Evolutionary conservation across 2,113 vertebrate genomes (phyloP), one percentile per base, ranked within the genome.

Genomic region (Eptatretus burgeri): DNA sequence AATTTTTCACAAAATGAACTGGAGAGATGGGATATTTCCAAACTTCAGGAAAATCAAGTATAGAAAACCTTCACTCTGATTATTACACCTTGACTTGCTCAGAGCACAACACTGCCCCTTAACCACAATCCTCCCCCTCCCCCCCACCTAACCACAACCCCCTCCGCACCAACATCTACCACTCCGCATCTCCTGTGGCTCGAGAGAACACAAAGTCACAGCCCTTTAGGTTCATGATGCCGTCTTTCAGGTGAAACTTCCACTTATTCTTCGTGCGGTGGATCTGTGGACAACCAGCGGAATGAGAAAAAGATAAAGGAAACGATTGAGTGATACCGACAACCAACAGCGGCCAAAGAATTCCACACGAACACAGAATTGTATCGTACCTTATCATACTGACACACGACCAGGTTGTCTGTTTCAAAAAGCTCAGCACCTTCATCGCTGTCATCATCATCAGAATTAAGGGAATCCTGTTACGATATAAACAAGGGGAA

Each of bases 191-290:
- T 67, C 91, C 91, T 69, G 91, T 96, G 80, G 91, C 88, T 93
- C 95, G 95, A 79, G 88, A 96, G 82, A 98, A 98, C 72, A 98
- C 89, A 67, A 83, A 98, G 80, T 98, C 89, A 76, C 80, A 83
- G 72, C 91, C 89, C 2, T 93, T 98, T 74, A 98, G 84, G 78
- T 96, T 98, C 91, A 98, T 98, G 74, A 98, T 98, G 69, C 91
- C 91, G 68, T 94, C 91, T 75, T 98, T 98, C 74, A 98, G 84
- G 76, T 94, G 86, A 80, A 96, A 98, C 75, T 98, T 96, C 91
- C 91, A 96, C 74, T 93, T 98, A 76, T 96, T 98, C 85, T 96
- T 98, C 82, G 89, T 98, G 78, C 91, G 85, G 74, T 98, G 91
- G 69, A 96, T 98, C 91, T 98, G 20, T 52, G 4, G 53, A 56